phyloP scores from a whole-genome alignment of 2,113 vertebrate species.

The Sminthopsis crassicaudata region DNA sequence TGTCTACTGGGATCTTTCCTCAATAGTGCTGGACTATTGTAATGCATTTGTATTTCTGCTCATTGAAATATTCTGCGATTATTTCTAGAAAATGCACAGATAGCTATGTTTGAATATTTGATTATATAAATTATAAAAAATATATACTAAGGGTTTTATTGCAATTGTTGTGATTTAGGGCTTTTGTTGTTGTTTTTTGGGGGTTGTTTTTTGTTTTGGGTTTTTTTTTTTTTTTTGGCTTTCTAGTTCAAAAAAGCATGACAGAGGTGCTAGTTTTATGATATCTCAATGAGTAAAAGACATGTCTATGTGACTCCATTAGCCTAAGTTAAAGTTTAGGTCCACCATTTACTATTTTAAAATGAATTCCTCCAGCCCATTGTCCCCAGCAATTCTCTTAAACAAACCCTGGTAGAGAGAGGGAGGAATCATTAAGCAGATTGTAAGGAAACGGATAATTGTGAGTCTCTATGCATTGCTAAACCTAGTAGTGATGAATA shows the following conservation, averaged over 20 bases:
- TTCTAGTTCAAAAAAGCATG: not conserved
- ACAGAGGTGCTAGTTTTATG: not conserved
- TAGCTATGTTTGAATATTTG: not conserved
- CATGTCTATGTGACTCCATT: not conserved
- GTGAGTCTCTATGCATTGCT: not conserved
- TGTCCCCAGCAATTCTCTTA: not conserved
- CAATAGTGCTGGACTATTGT: not conserved
- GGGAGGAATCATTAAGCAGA: not conserved
- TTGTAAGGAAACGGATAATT: not conserved
- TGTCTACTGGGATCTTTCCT: not conserved
- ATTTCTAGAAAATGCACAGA: not conserved
- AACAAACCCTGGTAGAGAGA: not conserved
- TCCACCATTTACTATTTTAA: not conserved
- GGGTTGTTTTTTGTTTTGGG: no score
- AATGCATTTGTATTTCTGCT: not conserved
- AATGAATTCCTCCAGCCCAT: not conserved
- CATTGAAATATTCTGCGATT: not conserved
- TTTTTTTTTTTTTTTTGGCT: not conserved
- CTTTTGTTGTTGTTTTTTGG: no score
- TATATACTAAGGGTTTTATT: not conserved
- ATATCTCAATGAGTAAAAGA: not conserved
- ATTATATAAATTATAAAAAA: not conserved
- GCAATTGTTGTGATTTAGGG: rapidly evolving
- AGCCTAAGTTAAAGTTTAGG: not conserved
- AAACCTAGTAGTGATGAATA: not conserved